These are phyloP conservation scores for Limnephilus rhombicus DNA, from an alignment of 2,888 invertebrate species.

Conservation along the genomic window DNA sequence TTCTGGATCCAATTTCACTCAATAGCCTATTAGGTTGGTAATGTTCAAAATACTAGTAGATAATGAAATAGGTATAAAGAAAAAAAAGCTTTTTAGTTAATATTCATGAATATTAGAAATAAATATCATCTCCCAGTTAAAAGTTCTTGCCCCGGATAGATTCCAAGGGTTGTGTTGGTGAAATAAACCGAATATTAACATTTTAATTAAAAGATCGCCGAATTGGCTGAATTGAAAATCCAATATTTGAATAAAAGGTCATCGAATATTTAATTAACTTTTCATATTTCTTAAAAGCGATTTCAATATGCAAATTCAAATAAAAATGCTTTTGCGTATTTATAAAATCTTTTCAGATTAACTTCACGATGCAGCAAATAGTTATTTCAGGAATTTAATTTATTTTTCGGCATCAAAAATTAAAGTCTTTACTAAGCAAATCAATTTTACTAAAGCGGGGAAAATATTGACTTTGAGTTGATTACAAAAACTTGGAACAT, in stretches of 20 bases:
- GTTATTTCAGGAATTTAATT: neutral
- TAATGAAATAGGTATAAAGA: neutral
- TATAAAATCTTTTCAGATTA: neutral
- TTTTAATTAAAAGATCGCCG: conserved; percentile 46
- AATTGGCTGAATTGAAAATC: conserved; percentile 15
- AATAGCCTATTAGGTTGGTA: neutral
- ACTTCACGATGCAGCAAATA: neutral
- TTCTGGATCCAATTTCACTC: neutral
- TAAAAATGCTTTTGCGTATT: neutral
- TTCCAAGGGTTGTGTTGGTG: neutral
- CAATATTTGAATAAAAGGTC: conserved; percentile 47
- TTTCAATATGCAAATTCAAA: conserved; percentile 10
- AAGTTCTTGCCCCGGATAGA: conserved; percentile 13
- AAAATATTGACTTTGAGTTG: neutral
- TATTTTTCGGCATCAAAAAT: neutral
- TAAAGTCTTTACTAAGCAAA: neutral
- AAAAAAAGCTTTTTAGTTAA: neutral
- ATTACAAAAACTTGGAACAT: neutral
- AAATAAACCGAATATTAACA: conserved; percentile 40
- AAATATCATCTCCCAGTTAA: neutral
- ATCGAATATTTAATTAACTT: conserved; percentile 15
- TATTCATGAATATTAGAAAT: conserved; percentile 11
- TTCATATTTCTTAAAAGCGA: conserved; percentile 16
- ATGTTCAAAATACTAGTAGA: neutral
- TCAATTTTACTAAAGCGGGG: neutral